Evolutionary conservation across 64 coral and sea anemone genomes (phyloP).

Genomic region (Dendrophyllia cribrosa): DNA sequence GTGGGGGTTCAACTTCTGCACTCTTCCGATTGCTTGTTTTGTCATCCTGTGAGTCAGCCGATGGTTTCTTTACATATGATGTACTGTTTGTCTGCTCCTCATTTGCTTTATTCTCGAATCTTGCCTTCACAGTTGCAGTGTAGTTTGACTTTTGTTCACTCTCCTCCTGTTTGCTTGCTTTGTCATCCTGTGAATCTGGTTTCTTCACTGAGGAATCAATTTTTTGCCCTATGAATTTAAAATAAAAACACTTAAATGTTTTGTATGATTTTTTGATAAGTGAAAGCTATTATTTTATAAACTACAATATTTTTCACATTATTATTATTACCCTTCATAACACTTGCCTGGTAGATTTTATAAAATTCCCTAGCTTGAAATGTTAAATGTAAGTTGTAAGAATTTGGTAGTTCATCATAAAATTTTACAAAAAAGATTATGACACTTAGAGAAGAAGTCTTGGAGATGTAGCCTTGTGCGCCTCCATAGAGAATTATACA

Average conservation of each 20-base stretch:
- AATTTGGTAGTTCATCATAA: too few species aligned
- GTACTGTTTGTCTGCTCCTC: slow-evolving; percentile 28
- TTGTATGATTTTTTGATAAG: too few species aligned
- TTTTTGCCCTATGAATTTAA: neutral
- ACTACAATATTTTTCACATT: too few species aligned
- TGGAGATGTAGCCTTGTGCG: too few species aligned
- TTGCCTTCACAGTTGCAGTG: slow-evolving; percentile 60
- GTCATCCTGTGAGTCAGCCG: neutral
- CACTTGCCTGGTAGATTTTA: too few species aligned
- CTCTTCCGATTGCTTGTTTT: neutral
- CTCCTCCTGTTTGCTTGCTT: neutral
- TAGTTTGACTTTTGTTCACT: slow-evolving; percentile 50
- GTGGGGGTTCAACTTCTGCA: neutral
- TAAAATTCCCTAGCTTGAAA: too few species aligned
- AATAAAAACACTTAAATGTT: neutral
- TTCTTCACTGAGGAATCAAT: neutral
- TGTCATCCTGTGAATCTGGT: neutral
- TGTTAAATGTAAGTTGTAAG: too few species aligned
- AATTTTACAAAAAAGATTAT: too few species aligned
- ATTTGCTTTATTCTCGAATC: slow-evolving; percentile 54
- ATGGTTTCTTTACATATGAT: neutral
- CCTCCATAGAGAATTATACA: too few species aligned
- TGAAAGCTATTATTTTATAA: too few species aligned
- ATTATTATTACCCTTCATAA: too few species aligned
- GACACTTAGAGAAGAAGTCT: too few species aligned